A percentile compares a stretch with the other conserved stretches of the same genome.
These are phyloP conservation scores for Xylocopa sonorina DNA, from an alignment of 1,140 invertebrate genomes.

Conservation along the genomic window DNA sequence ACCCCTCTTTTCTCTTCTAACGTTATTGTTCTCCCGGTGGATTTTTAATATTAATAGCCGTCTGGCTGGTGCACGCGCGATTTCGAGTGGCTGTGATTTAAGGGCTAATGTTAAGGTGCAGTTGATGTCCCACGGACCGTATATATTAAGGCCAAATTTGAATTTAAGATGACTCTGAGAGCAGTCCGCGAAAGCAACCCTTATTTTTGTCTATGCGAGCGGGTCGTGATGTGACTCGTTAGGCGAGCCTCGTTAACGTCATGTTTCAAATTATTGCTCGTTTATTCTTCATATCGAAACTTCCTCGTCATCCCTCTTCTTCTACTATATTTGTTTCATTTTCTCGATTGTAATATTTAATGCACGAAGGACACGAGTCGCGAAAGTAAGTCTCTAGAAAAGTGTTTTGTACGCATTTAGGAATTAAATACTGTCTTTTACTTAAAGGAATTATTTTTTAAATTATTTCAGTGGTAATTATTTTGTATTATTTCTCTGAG, in stretches of 20 bases:
- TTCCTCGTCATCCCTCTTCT: slow-evolving; percentile 1
- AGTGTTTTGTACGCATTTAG: no score
- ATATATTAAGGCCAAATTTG: slow-evolving; percentile 38
- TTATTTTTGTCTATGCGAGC: slow-evolving; percentile 40
- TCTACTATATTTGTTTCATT: no score
- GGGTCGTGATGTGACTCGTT: slow-evolving; percentile 18
- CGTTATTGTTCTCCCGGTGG: slow-evolving; percentile 33
- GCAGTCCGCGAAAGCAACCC: slow-evolving; percentile 14
- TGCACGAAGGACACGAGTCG: no score
- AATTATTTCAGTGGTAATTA: no score
- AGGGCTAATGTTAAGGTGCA: background rate
- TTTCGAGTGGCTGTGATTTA: slow-evolving; percentile 17
- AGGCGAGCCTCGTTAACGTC: slow-evolving; percentile 14
- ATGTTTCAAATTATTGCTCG: slow-evolving; percentile 27
- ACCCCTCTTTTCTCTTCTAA: slow-evolving; percentile 28
- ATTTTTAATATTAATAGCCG: slow-evolving; percentile 50
- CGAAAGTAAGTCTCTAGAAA: background rate
- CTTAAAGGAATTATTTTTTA: no score
- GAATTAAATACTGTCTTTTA: no score
- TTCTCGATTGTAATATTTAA: no score
- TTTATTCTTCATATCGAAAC: slow-evolving; percentile 27
- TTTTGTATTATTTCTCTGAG: no score
- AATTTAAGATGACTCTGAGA: slow-evolving; percentile 31
- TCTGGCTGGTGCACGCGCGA: background rate
- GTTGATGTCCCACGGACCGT: slow-evolving; percentile 3